Conservation (phyloP, 2,113 vertebrate genomes). For the Leucosticte australis region DNA sequence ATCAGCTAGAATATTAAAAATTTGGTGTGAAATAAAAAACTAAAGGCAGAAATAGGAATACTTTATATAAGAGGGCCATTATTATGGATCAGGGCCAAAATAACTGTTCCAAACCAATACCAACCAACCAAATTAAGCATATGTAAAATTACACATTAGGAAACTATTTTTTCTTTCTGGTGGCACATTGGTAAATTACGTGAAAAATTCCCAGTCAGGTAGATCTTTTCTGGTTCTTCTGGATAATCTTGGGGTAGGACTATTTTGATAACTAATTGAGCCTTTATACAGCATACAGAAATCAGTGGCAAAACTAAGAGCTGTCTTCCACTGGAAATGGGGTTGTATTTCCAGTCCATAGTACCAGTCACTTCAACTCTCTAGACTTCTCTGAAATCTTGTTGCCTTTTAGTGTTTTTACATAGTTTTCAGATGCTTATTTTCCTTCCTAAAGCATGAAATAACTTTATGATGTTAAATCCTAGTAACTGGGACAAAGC, state of each 20-base stretch:
- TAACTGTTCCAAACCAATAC: neutral
- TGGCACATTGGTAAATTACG: neutral
- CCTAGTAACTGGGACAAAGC: neutral
- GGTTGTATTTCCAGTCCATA: neutral
- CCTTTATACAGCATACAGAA: neutral
- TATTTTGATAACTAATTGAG: neutral
- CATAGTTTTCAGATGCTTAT: neutral
- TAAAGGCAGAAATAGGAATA: neutral
- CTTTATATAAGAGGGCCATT: neutral
- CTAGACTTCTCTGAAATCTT: neutral
- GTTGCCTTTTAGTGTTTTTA: neutral
- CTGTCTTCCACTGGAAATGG: neutral
- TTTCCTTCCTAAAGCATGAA: neutral
- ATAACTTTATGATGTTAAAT: neutral
- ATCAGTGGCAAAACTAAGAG: neutral
- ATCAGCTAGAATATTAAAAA: neutral
- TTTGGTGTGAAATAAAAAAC: neutral
- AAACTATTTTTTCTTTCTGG: neutral
- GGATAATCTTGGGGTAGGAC: too few relatives aligned
- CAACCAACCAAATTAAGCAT: neutral
- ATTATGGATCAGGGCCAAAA: neutral
- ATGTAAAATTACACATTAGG: neutral
- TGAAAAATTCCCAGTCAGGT: neutral
- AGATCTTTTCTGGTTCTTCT: neutral
- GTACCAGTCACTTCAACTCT: neutral